Conservation (phyloP, 64 coral and sea anemone species). For the Hydrozoanthus tunicans region DNA sequence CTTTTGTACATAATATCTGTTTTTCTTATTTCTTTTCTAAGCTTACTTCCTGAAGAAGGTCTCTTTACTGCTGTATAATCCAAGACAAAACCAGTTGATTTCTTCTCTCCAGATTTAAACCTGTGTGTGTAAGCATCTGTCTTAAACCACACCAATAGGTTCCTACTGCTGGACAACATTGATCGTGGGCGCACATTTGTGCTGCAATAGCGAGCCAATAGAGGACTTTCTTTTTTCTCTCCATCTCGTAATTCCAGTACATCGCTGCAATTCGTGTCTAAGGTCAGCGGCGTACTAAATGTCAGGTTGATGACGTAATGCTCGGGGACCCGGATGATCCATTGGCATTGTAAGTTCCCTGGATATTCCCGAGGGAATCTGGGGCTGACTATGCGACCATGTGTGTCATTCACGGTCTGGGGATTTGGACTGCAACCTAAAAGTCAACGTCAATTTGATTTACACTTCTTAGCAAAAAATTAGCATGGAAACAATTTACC, state of each 20-base stretch:
- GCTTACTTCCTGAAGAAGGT: background rate
- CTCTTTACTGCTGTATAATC: constrained; percentile 6
- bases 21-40: background rate
- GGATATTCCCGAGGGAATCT: constrained; percentile 38
- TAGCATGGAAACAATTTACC: background rate
- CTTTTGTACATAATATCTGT: too few species aligned
- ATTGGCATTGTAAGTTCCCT: constrained; percentile 19
- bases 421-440: constrained; percentile 8
- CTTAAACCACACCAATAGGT: constrained; percentile 20
- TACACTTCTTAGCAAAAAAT: background rate
- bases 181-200: background rate
- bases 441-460: background rate
- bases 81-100: constrained; percentile 7
- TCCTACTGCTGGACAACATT: constrained; percentile 20
- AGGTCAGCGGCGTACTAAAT: constrained; percentile 26
- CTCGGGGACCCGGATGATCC: constrained; percentile 33
- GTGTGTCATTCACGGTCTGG: background rate
- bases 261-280: constrained; percentile 35
- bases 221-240: background rate
- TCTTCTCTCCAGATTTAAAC: background rate
- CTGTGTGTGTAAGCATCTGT: constrained; percentile 37
- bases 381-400: constrained; percentile 21
- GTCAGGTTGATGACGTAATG: constrained; percentile 46
- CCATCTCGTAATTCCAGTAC: constrained; percentile 35
- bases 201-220: constrained; percentile 4